Evolutionary conservation across 1,140 invertebrate genomes (phyloP).

Genomic region (Drosophila nebulosa): DNA sequence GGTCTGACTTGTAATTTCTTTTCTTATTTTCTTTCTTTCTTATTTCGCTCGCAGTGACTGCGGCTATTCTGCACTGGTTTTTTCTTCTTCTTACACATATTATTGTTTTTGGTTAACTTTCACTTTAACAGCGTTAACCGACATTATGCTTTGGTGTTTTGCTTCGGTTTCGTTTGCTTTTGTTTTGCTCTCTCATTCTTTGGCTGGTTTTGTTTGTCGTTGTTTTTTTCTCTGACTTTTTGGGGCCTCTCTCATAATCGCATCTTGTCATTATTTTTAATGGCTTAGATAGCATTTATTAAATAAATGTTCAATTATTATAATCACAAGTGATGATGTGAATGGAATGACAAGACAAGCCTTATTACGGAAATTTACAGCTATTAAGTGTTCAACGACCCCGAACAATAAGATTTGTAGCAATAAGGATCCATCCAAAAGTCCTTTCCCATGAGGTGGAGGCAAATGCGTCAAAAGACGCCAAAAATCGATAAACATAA

Average conservation of each 20-base stretch:
- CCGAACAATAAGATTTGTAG: background rate
- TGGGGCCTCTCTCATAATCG: slow-evolving; percentile 2
- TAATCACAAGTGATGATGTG: background rate
- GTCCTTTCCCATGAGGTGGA: background rate
- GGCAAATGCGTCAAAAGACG: background rate
- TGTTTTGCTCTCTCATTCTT: slow-evolving; percentile 45
- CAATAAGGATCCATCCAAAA: background rate
- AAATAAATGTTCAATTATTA: background rate
- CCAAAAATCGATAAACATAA: slow-evolving; percentile 25
- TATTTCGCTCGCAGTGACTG: slow-evolving; percentile 23
- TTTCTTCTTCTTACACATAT: slow-evolving; percentile 24
- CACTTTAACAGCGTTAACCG: slow-evolving; percentile 40
- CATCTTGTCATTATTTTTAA: slow-evolving; percentile 4
- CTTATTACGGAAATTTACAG: background rate
- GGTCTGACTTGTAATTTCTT: slow-evolving; percentile 36
- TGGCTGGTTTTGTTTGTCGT: background rate
- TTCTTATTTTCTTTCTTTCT: slow-evolving; percentile 40
- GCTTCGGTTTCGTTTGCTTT: background rate
- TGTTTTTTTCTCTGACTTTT: slow-evolving; percentile 8
- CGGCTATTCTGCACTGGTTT: slow-evolving; percentile 18
- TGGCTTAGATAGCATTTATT: background rate
- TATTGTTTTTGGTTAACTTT: slow-evolving; percentile 48
- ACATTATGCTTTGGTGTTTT: slow-evolving; percentile 30
- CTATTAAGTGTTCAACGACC: background rate
- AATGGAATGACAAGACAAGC: background rate